phyloP scores from a whole-genome alignment of 2,113 vertebrate species.

The Aegithalos caudatus region DNA sequence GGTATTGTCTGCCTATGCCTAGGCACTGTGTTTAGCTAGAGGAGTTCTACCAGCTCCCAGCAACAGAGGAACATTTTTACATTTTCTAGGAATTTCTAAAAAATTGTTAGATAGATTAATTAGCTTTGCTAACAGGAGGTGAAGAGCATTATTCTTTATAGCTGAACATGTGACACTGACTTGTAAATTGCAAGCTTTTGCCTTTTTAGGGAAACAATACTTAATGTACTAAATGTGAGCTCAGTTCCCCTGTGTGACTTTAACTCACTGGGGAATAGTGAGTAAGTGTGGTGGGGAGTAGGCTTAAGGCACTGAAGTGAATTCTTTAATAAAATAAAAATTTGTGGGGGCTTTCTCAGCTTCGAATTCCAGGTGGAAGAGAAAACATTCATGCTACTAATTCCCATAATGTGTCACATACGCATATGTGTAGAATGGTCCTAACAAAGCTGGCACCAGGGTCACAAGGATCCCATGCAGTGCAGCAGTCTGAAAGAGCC shows the following conservation, averaged over 20 bases:
- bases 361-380: background rate
- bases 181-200: background rate
- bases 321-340: background rate
- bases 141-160: background rate
- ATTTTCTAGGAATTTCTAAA: background rate
- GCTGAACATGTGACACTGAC: background rate
- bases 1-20: background rate
- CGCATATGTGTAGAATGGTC: fast-evolving
- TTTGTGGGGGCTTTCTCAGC: background rate
- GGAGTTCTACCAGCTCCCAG: background rate
- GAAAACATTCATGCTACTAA: background rate
- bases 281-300: background rate
- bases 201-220: background rate
- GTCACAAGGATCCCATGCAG: background rate
- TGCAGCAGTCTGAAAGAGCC: background rate
- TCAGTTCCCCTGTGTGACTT: background rate
- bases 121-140: background rate
- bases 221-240: background rate
- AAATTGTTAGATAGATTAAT: background rate
- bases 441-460: background rate
- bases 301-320: background rate
- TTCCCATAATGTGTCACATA: background rate
- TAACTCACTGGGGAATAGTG: background rate
- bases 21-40: background rate
- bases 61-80: background rate